Base-by-base conservation (phyloP, 1,140 invertebrate genomes). In the Drosophila erecta region DNA sequence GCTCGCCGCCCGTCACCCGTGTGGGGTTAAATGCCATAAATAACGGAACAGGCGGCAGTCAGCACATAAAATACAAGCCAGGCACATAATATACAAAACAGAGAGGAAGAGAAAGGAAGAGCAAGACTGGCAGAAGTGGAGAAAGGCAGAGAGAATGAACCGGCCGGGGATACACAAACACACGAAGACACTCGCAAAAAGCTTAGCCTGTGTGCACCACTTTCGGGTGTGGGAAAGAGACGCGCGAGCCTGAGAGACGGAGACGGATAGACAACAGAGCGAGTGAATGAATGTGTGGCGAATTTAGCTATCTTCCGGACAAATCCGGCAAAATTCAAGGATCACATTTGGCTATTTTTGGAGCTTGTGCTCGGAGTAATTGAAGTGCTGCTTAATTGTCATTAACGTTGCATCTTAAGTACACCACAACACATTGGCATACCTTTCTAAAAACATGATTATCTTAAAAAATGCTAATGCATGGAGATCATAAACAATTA, bases 11-110 rank as follows among this genome's bases (percentile, higher is more conserved):
- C 49, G 65, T 38, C 41, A 49, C 35, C 49, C 49, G 65, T 69
- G 64, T 79, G 75, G 75, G 83, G 57, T 83, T 86, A 86, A 89
- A 87, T 89, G 67, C 83, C 84, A 89, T 83, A 87, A 87, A 87
- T 89, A 87, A 89, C 84, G 77, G 59, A 89, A 86, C 79, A 81
- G 74, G 59, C 77, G 61, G 74, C 71, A 83, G 43, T 46, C 80
- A 84, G 71, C 57, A 87, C 72, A 87, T 87, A 83, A 79, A 86
- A 78, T 69, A 65, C 78, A 81, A 71, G 38, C 54, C 57, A 49
- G 58, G 66, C 70, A 83, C 56, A 83, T 83, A 74, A 83, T 78
- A 64, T 83, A 60, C 69, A 51, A 71, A 60, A 65, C 75, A 70
- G 20, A 75, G 40, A 55, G 20, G 15, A 35, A 49, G 53, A 53